Percentiles rank a stretch among this genome's conserved stretches.
These are phyloP conservation scores for Streptopelia turtur DNA, from an alignment of 2,797 vertebrate genomes.

Conservation along the genomic window DNA sequence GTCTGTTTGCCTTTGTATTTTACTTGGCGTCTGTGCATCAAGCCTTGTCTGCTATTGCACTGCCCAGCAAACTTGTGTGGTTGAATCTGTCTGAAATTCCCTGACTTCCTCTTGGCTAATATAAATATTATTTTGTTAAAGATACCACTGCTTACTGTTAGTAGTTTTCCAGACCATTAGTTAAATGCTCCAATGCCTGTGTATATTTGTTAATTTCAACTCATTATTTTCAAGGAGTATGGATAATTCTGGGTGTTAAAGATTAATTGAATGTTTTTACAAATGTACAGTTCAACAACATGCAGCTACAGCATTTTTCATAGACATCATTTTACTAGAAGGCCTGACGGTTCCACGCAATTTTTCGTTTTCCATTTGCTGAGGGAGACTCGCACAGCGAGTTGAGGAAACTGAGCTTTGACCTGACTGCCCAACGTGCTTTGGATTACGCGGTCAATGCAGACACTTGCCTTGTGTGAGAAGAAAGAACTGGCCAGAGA, in stretches of 20 bases:
- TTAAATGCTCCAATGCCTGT: neutral
- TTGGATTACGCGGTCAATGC: neutral
- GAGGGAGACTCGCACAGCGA: neutral
- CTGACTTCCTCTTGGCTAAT: neutral
- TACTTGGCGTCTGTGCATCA: neutral
- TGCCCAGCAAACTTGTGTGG: neutral
- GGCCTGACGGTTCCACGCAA: rapidly evolving
- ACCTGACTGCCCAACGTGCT: neutral
- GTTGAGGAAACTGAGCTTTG: neutral
- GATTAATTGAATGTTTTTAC: neutral
- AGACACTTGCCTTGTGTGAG: neutral
- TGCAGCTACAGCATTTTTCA: neutral
- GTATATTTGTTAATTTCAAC: neutral
- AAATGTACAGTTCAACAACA: neutral
- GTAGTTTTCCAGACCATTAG: neutral
- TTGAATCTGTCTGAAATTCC: neutral
- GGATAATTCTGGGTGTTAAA: neutral
- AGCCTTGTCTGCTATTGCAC: neutral
- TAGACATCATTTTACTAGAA: neutral
- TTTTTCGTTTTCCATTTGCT: neutral
- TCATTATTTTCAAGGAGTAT: neutral
- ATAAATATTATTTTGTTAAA: neutral
- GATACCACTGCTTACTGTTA: neutral
- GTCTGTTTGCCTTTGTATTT: neutral
- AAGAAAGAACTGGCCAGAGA: neutral